Conservation (phyloP, 2,113 vertebrate species). For the Mesocricetus auratus region DNA sequence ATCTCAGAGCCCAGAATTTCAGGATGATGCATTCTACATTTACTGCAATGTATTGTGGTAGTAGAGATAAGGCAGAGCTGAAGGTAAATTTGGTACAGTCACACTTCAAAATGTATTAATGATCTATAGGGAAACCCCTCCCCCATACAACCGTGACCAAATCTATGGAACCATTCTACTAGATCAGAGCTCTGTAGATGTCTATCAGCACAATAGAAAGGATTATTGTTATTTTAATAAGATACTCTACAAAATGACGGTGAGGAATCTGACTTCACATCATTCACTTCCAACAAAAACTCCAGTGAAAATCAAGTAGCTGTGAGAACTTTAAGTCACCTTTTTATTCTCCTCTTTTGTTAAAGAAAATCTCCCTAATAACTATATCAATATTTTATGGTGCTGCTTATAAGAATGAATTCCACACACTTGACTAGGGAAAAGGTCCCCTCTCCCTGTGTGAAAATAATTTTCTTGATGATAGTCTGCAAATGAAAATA, state of each 20-base stretch:
- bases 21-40: slow-evolving; percentile 81
- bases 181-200: slow-evolving; percentile 41
- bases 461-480: slow-evolving; percentile 22
- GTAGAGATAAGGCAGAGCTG: slow-evolving; percentile 72
- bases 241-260: neutral
- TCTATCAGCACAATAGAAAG: slow-evolving; percentile 50
- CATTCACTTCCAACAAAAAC: neutral
- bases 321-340: neutral
- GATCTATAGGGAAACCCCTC: slow-evolving; percentile 34
- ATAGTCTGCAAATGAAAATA: neutral
- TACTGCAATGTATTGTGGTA: slow-evolving; percentile 70
- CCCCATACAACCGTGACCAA: slow-evolving; percentile 60
- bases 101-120: slow-evolving; percentile 61
- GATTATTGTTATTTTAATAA: slow-evolving; percentile 45
- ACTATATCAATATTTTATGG: neutral
- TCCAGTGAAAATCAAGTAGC: neutral
- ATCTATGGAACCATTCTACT: neutral
- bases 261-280: neutral
- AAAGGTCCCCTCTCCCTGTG: neutral
- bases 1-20: slow-evolving; percentile 75
- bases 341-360: neutral
- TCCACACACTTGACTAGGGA: neutral
- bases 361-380: slow-evolving; percentile 30
- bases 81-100: slow-evolving; percentile 65
- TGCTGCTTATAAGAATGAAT: neutral